These are phyloP conservation scores for Axea sp. DNA, from an alignment of 2,888 invertebrate species.

Conservation along the genomic window DNA sequence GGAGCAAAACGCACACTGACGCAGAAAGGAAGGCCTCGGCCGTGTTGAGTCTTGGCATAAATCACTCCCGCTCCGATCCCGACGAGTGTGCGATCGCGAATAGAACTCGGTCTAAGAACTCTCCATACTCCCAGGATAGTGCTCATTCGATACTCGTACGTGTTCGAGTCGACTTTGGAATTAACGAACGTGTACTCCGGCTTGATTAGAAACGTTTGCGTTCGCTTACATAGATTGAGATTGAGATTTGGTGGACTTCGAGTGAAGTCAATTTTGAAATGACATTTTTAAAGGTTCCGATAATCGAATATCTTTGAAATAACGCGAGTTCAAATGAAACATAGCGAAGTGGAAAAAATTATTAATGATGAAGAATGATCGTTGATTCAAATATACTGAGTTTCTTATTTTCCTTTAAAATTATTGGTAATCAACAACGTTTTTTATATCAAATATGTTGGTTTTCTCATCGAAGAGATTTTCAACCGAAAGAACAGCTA, in stretches of 20 bases:
- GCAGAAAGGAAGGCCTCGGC: constrained; percentile 68
- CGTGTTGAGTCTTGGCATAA: constrained; percentile 76
- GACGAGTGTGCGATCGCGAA: constrained; percentile 66
- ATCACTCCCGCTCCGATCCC: constrained; percentile 76
- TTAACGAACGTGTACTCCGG: constrained; percentile 49
- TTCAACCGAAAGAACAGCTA: too few relatives aligned
- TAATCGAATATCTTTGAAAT: too few relatives aligned
- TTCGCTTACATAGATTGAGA: constrained; percentile 32
- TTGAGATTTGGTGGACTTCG: constrained; percentile 8
- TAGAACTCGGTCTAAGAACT: constrained; percentile 51
- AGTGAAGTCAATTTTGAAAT: too few relatives aligned
- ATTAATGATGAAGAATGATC: too few relatives aligned
- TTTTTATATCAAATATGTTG: too few relatives aligned
- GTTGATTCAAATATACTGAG: too few relatives aligned
- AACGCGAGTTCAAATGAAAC: too few relatives aligned
- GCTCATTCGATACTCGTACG: constrained; percentile 45
- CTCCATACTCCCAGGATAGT: constrained; percentile 55
- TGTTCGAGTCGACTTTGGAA: constrained; percentile 44
- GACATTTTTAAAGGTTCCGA: too few relatives aligned
- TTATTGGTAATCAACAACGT: too few relatives aligned
- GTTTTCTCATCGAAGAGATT: too few relatives aligned
- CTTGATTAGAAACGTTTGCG: constrained; percentile 49
- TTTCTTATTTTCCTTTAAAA: too few relatives aligned
- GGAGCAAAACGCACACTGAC: constrained; percentile 53
- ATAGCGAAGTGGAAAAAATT: too few relatives aligned